phyloP scores from a whole-genome alignment of 1,140 invertebrate species.

The Berghia stephanieae region DNA sequence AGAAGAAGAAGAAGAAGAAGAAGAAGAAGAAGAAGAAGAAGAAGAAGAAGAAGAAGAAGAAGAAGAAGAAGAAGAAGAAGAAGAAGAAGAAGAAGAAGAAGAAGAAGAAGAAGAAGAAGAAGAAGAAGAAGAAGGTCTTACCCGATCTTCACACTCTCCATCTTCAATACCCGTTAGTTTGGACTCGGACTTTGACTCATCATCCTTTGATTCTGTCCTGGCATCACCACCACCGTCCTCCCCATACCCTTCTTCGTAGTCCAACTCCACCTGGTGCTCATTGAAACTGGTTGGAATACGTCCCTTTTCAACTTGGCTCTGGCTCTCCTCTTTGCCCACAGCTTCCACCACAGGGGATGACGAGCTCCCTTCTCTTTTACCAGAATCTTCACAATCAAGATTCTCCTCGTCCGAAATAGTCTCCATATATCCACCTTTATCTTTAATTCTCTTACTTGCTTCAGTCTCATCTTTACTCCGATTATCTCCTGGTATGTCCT shows the following conservation, averaged over 20 bases:
- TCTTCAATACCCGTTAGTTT: constrained; percentile 36
- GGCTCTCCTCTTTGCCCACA: background rate
- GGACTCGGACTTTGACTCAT: background rate
- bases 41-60: no score
- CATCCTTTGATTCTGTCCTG: constrained; percentile 35
- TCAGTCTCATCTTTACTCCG: background rate
- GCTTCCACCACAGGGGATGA: constrained; percentile 4
- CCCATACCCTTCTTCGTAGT: constrained; percentile 52
- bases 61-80: no score
- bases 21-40: no score
- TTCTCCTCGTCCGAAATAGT: constrained; percentile 50
- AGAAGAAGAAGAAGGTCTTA: background rate
- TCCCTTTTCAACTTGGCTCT: constrained; percentile 24
- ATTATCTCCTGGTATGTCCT: background rate
- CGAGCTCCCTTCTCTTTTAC: background rate
- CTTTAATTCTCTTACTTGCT: no score
- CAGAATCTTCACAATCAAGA: background rate
- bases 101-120: no score
- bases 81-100: no score
- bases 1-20: no score
- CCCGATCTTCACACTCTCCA: constrained; percentile 31
- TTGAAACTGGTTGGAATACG: constrained; percentile 66
- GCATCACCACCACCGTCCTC: constrained; percentile 39
- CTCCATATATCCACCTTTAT: constrained; percentile 24
- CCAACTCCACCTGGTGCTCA: constrained; percentile 61